Evolutionary conservation across 1,140 invertebrate genomes (phyloP).

Genomic region (Sitobion miscanthi): DNA sequence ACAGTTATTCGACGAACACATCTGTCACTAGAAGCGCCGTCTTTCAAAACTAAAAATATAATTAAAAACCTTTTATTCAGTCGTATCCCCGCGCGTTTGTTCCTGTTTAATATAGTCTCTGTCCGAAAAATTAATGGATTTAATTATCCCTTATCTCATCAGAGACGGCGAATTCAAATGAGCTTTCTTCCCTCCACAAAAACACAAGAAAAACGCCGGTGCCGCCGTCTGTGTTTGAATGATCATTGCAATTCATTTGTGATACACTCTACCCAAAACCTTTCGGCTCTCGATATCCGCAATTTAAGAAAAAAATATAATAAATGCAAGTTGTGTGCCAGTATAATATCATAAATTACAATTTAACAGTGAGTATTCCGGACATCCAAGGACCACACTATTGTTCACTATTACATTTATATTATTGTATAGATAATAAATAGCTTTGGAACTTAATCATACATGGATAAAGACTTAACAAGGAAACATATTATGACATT

Average conservation of each 20-base stretch:
- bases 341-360: neutral
- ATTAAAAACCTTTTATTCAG: conserved; percentile 56
- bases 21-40: conserved; percentile 48
- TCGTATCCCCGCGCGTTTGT: conserved; percentile 44
- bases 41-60: conserved; percentile 55
- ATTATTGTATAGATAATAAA: neutral
- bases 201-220: conserved; percentile 34
- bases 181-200: conserved; percentile 41
- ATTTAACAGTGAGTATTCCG: neutral
- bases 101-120: conserved; percentile 51
- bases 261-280: neutral
- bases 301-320: neutral
- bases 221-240: conserved; percentile 39
- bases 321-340: neutral
- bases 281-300: neutral
- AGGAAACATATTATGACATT: neutral
- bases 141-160: conserved; percentile 55
- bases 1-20: conserved; percentile 36
- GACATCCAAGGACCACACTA: neutral
- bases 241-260: neutral
- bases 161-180: conserved; percentile 34
- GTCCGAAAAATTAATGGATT: conserved; percentile 57
- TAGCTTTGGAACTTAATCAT: neutral
- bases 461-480: neutral
- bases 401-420: neutral